A percentile compares a stretch with the other conserved stretches of the same genome.
Conservation (phyloP, 2,797 vertebrate genomes). For the Phoeniculus purpureus region DNA sequence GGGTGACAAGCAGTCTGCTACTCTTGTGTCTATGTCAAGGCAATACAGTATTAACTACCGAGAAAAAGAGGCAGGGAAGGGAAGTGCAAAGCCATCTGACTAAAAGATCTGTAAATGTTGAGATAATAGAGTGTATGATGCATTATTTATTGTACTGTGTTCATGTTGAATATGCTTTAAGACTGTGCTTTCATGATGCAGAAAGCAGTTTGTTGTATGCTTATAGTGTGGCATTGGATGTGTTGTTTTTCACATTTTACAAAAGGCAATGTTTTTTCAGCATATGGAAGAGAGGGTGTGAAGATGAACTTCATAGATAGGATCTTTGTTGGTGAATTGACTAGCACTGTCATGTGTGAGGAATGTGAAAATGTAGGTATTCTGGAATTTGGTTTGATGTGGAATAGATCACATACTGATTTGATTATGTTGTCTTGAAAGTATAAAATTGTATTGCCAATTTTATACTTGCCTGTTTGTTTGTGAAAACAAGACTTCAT, state of each 20-base stretch:
- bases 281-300: conserved; percentile 96
- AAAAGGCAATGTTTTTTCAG: conserved; percentile 81
- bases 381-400: conserved; percentile 69
- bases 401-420: conserved; percentile 61
- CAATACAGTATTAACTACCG: background rate
- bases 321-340: conserved; percentile 98
- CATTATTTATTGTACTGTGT: background rate
- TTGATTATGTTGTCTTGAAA: conserved; percentile 62
- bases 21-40: background rate
- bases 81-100: background rate
- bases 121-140: conserved; percentile 3
- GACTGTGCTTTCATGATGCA: conserved; percentile 30
- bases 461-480: conserved; percentile 64
- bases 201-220: conserved; percentile 53
- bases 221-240: conserved; percentile 59
- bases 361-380: conserved; percentile 96
- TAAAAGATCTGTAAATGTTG: conserved; percentile 23
- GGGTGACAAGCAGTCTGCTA: background rate
- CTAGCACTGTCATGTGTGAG: conserved; percentile 99
- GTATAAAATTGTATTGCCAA: conserved; percentile 58
- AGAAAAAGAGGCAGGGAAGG: conserved; percentile 6
- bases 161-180: conserved; percentile 9
- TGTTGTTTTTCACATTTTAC: conserved; percentile 73
- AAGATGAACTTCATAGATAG: conserved; percentile 98
- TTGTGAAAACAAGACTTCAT: conserved; percentile 34